A percentile compares a stretch with the other conserved stretches of the same genome.
phyloP scores from a whole-genome alignment of 1,140 invertebrate species.

The Trichonephila clavipes region DNA sequence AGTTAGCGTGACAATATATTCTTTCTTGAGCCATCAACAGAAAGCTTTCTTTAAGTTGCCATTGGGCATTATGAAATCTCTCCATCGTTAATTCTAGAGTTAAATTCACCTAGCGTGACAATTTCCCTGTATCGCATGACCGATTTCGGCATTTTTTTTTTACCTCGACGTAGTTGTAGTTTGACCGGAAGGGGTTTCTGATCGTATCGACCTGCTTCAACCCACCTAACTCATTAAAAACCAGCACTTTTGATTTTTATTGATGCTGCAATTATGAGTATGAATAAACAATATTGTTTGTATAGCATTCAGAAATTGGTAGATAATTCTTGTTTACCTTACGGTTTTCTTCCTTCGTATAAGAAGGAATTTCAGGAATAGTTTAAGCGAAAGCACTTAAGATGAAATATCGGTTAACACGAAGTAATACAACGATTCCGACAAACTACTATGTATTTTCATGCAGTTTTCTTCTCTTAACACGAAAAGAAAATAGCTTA shows the following conservation, averaged over 20 bases:
- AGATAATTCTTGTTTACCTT: not conserved
- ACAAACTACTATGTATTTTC: too few species aligned
- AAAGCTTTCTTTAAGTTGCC: too few species aligned
- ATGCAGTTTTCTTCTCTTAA: too few species aligned
- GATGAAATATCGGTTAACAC: too few species aligned
- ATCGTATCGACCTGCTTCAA: slow-evolving; percentile 5
- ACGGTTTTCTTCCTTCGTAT: not conserved
- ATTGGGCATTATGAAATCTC: not conserved
- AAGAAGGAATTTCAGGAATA: not conserved
- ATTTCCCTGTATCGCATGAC: slow-evolving; percentile 24
- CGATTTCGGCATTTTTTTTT: not conserved
- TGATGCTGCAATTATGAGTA: not conserved
- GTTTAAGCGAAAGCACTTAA: too few species aligned
- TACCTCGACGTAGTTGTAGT: not conserved
- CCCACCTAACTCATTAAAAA: not conserved
- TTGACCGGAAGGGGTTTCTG: slow-evolving; percentile 33
- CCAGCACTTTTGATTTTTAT: not conserved
- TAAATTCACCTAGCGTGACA: slow-evolving; percentile 24
- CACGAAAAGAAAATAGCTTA: too few species aligned
- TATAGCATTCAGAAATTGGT: not conserved
- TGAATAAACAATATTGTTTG: not conserved
- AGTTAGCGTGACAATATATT: too few species aligned
- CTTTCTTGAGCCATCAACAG: too few species aligned
- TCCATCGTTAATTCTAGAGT: slow-evolving; percentile 27
- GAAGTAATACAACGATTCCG: too few species aligned